These are phyloP conservation scores for Pristionchus exspectatus DNA, from an alignment of 2,888 invertebrate genomes.

Conservation along the genomic window DNA sequence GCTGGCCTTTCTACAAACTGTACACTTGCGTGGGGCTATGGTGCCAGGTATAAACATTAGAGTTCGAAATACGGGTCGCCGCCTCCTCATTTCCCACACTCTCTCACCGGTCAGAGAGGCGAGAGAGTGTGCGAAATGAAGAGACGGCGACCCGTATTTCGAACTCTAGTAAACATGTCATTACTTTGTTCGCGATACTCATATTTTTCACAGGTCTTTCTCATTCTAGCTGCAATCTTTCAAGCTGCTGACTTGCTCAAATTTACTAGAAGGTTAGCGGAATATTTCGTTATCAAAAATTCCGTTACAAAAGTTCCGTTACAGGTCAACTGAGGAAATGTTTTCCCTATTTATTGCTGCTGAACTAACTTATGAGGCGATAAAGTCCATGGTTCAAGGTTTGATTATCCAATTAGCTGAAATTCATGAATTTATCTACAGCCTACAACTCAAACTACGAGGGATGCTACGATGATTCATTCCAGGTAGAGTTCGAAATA, in stretches of 20 bases:
- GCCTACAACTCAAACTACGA: constrained; percentile 51
- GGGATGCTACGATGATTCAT: background rate
- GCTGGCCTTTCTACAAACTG: constrained; percentile 70
- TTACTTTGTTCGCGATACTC: too few species aligned
- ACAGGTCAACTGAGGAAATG: constrained; percentile 67
- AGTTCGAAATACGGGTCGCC: too few species aligned
- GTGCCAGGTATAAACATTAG: constrained; percentile 45
- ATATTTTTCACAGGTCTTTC: constrained; percentile 57
- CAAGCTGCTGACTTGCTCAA: constrained; percentile 70
- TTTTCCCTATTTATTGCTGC: constrained; percentile 65
- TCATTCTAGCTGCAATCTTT: constrained; percentile 67
- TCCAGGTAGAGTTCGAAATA: background rate
- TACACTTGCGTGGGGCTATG: constrained; percentile 72
- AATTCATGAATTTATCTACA: background rate
- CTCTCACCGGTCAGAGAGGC: too few species aligned
- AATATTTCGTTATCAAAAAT: background rate
- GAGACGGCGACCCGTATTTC: too few species aligned
- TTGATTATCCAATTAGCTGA: background rate
- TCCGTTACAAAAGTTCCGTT: background rate
- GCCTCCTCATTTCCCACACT: too few species aligned
- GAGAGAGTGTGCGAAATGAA: too few species aligned
- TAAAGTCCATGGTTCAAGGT: constrained; percentile 58
- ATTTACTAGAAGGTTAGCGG: constrained; percentile 66
- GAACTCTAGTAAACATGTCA: too few species aligned
- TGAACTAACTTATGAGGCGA: constrained; percentile 61